Evolutionary conservation across 2,797 vertebrate genomes (phyloP), one percentile per base, ranked within the genome.

Genomic region (Nyctibius grandis): DNA sequence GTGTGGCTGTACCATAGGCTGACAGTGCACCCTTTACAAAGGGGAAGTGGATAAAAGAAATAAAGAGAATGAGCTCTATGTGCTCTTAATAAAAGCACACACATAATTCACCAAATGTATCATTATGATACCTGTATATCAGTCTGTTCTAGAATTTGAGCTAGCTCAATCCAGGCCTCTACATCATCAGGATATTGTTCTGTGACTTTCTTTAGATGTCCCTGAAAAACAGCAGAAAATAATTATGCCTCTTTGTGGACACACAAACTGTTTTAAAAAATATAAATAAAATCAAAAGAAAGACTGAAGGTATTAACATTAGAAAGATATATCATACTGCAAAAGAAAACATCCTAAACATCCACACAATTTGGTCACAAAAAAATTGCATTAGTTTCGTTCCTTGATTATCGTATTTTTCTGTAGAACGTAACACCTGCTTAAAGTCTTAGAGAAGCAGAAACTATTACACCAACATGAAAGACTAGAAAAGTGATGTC

Each of bases 101-200:
- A 38, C 1, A 7, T 11, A 78, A 40, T n/a, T 69, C 36, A 69
- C 4, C 18, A 78, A 20, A 31, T 12, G 6, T 34, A 20, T 45
- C n/a, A 69, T 34, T 65, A 75, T 40, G 85, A 77, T 97, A 99
- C 98, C 98, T 99, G 99, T 95, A 99, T 99, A 96, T 99, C 99
- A 1, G 99, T 99, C 98, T 99, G 99, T 93, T 99, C 99, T 91
- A 99, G 97, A 97, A 99, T 99, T 95, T 99, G 99, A 74, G 99
- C 99, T 85, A 99, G 97, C 95, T 99, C 99, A 88, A 99, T 99
- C 99, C 99, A 99, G 4, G 99, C 99, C 97, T 99, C 99, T 83
- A 99, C 99, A 28, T 99, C 99, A 96, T 99, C 99, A 17, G 99
- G 99, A 96, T 99, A 99, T 78, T 99, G 99, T 96, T 99, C 99